These are phyloP conservation scores for Chamaetylas fuelleborni DNA, from an alignment of 2,113 vertebrate species.

Conservation along the genomic window DNA sequence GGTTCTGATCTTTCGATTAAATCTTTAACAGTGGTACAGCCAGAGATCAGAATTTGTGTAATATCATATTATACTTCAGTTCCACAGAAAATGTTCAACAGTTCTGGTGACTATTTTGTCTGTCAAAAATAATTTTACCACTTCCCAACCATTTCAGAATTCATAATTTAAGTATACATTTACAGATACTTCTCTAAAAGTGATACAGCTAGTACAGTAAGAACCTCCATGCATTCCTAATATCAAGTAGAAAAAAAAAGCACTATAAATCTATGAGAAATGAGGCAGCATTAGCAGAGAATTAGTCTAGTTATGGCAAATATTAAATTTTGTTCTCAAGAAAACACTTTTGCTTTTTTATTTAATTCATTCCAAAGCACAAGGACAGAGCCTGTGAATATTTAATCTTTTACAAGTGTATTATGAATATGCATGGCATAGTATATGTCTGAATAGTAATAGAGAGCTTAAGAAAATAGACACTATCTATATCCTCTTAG, in stretches of 20 bases:
- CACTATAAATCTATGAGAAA: background rate
- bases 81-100: background rate
- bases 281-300: background rate
- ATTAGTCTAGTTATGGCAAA: slow-evolving; percentile 23
- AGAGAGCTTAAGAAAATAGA: slow-evolving; percentile 79
- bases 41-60: background rate
- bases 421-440: slow-evolving; percentile 68
- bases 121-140: background rate
- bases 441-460: slow-evolving; percentile 59
- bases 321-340: background rate
- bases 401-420: slow-evolving; percentile 51
- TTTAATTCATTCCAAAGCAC: slow-evolving; percentile 42
- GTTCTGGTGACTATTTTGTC: background rate
- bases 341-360: background rate
- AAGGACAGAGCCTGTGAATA: slow-evolving; percentile 40
- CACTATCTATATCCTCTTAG: slow-evolving; percentile 71
- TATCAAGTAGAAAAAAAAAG: slow-evolving; percentile 7
- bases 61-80: background rate
- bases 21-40: background rate
- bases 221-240: background rate
- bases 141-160: background rate
- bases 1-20: background rate
- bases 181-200: slow-evolving; percentile 18
- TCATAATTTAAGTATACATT: slow-evolving; percentile 3
- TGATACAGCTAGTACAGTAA: background rate